phyloP scores from a whole-genome alignment of 2,797 vertebrate genomes.

The Etheostoma nigrum region DNA sequence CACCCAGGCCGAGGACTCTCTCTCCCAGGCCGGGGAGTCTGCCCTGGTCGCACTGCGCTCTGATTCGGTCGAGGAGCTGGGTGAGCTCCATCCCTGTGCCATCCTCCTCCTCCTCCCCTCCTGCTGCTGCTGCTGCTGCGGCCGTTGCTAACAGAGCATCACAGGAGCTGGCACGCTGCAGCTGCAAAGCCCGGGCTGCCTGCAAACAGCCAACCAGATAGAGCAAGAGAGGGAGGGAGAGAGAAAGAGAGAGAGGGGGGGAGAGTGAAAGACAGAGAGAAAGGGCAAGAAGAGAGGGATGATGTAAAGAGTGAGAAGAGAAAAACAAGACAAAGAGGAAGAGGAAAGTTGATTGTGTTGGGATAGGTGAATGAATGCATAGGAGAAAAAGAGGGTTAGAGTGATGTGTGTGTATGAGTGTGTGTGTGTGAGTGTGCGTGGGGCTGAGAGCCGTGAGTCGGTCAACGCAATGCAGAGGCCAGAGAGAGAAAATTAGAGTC shows the following conservation, averaged over 20 bases:
- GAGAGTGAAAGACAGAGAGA: not conserved
- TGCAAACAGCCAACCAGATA: constrained; percentile 76
- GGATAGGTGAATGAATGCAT: constrained; percentile 8
- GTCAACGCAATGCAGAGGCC: constrained; percentile 54
- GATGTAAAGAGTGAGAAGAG: constrained; percentile 26
- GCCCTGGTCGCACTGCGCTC: constrained; percentile 89
- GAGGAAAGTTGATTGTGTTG: constrained; percentile 10
- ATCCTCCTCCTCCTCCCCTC: constrained; percentile 88
- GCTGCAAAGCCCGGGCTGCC: constrained; percentile 86
- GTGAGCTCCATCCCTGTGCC: constrained; percentile 94
- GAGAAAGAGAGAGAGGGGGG: constrained; percentile 1
- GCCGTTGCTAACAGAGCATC: constrained; percentile 84
- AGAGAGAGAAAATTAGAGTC: constrained; percentile 15
- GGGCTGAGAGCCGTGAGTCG: not conserved
- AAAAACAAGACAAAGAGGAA: constrained; percentile 6
- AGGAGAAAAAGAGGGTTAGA: constrained; percentile 2
- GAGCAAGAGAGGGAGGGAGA: constrained; percentile 42
- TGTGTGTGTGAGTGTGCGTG: not conserved
- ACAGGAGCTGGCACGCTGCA: constrained; percentile 81
- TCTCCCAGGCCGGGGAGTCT: constrained; percentile 59
- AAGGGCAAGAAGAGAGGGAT: constrained; percentile 3
- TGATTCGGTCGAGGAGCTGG: constrained; percentile 90
- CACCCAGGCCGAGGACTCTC: constrained; percentile 63
- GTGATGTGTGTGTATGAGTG: not conserved
- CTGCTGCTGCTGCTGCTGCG: constrained; percentile 39